These are phyloP conservation scores for Chondrilla cf. caribensis DNA, from an alignment of 37 sponge, comb jelly and placozoan species.

Conservation along the genomic window DNA sequence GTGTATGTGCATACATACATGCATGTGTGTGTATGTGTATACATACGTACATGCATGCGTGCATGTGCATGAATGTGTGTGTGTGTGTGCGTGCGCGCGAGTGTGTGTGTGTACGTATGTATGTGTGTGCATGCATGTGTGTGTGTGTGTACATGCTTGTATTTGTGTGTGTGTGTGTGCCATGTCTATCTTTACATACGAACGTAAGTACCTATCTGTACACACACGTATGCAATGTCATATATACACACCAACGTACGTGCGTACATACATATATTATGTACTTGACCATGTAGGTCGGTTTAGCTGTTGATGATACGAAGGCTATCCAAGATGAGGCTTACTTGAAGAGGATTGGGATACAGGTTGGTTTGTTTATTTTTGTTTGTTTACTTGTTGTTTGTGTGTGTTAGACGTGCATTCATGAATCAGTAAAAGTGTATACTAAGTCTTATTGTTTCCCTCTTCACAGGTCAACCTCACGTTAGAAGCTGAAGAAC, in stretches of 20 bases:
- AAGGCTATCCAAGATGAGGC: conserved; percentile 89
- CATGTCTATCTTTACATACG: conserved; percentile 11
- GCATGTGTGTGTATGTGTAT: conserved; percentile 10
- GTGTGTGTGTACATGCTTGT: background rate
- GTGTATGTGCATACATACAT: conserved; percentile 5
- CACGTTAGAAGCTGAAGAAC: conserved; percentile 59
- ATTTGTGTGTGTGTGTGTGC: background rate
- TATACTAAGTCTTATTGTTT: no score
- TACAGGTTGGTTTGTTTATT: conserved; percentile 79
- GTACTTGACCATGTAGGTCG: conserved; percentile 79
- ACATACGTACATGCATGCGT: background rate
- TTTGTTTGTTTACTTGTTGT: no score
- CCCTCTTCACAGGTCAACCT: conserved; percentile 52
- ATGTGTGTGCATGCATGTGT: background rate
- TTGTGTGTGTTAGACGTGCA: no score
- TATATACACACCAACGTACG: no score
- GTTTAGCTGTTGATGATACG: conserved; percentile 99
- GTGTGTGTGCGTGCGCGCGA: background rate
- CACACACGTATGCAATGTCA: no score
- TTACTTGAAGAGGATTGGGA: conserved; percentile 64
- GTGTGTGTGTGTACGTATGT: background rate
- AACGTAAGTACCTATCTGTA: conserved; percentile 23
- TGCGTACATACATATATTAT: no score
- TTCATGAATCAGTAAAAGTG: no score
- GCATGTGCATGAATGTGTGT: background rate